These are phyloP conservation scores for Keiferia lycopersicella DNA, from an alignment of 2,888 invertebrate species.

Conservation along the genomic window DNA sequence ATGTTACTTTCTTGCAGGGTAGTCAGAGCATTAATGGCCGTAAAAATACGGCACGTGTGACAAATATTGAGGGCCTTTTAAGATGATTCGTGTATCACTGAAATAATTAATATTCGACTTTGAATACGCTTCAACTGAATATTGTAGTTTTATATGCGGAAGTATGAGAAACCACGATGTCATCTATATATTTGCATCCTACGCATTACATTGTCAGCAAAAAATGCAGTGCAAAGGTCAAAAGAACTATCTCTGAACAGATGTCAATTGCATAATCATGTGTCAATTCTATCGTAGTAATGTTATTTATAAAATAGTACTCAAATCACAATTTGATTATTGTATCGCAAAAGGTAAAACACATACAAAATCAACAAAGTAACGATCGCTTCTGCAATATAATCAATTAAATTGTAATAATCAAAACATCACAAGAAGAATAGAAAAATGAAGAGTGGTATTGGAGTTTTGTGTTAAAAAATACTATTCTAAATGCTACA, in stretches of 20 bases:
- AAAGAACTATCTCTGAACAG: slow-evolving; percentile 42
- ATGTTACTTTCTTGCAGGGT: too few species aligned
- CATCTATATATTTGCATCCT: slow-evolving; percentile 23
- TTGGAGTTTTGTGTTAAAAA: slow-evolving; percentile 41
- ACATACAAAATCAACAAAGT: slow-evolving; percentile 46
- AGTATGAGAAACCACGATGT: too few species aligned
- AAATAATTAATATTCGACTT: too few species aligned
- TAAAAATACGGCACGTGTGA: too few species aligned
- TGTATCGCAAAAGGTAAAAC: slow-evolving; percentile 55
- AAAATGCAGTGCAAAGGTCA: slow-evolving; percentile 26
- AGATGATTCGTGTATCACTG: too few species aligned
- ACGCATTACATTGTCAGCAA: slow-evolving; percentile 17
- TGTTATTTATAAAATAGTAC: slow-evolving; percentile 27
- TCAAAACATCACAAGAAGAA: background rate
- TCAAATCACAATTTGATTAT: slow-evolving; percentile 48
- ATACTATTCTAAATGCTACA: slow-evolving; percentile 17
- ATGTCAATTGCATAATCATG: slow-evolving; percentile 32
- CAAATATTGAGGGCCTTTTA: too few species aligned
- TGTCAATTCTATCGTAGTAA: slow-evolving; percentile 20
- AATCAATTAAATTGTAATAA: slow-evolving; percentile 52
- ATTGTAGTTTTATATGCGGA: too few species aligned
- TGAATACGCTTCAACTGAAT: too few species aligned
- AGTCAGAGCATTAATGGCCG: too few species aligned
- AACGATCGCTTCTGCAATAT: slow-evolving; percentile 54
- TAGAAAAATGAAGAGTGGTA: slow-evolving; percentile 17